Evolutionary conservation across 2,113 vertebrate genomes (phyloP).

Genomic region (Passer montanus): DNA sequence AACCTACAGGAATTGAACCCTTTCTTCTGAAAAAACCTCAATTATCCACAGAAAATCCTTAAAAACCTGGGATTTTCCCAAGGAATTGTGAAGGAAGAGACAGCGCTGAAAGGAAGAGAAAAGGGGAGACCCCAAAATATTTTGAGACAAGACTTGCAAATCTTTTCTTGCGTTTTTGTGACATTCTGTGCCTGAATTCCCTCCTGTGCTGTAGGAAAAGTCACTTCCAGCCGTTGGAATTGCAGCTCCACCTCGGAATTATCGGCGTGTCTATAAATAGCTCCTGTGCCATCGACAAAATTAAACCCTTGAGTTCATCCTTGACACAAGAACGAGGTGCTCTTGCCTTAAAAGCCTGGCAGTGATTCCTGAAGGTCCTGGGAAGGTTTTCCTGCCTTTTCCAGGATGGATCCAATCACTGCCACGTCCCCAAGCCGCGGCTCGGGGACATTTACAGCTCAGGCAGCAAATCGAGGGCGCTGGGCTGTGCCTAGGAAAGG

Average conservation of each 20-base stretch:
- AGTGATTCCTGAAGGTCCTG: background rate
- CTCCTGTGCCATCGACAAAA: background rate
- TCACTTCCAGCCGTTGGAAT: background rate
- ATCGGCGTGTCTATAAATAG: background rate
- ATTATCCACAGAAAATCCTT: background rate
- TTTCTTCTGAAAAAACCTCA: background rate
- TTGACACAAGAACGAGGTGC: background rate
- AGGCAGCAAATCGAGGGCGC: background rate
- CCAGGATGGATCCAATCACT: rapidly evolving
- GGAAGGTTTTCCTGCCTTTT: background rate
- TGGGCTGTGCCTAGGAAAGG: background rate
- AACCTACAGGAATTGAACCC: background rate
- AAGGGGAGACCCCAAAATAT: background rate
- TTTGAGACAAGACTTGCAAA: background rate
- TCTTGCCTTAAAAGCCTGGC: background rate
- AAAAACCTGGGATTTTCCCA: background rate
- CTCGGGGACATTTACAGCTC: background rate
- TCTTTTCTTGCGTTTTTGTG: background rate
- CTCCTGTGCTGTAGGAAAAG: background rate
- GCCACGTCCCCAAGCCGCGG: rapidly evolving
- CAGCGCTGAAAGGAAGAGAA: background rate
- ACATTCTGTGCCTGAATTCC: background rate
- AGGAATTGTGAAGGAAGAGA: background rate
- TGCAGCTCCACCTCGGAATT: background rate
- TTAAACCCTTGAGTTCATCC: conserved; percentile 16